Conservation (phyloP, 2,797 vertebrate genomes). For the Petrocephalus schoutedeni region DNA sequence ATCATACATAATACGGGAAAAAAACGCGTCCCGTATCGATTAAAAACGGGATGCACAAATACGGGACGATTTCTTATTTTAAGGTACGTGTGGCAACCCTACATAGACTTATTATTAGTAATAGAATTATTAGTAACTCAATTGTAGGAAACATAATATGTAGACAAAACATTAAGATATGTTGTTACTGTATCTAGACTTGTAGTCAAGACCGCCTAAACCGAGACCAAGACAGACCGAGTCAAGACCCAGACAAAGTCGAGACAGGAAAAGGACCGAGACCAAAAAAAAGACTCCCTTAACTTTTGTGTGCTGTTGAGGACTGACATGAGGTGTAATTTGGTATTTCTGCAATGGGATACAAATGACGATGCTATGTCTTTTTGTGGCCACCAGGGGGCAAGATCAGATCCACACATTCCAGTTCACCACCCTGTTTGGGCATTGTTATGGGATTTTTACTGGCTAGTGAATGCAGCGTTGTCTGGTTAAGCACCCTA, state of each 20-base stretch:
- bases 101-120: background rate
- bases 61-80: no score
- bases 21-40: no score
- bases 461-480: background rate
- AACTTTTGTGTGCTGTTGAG: no score
- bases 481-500: background rate
- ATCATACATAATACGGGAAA: no score
- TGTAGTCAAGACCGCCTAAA: background rate
- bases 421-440: background rate
- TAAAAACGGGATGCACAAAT: no score
- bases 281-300: no score
- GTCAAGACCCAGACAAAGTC: no score
- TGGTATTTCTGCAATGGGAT: background rate
- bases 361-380: background rate
- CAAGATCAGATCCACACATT: no score
- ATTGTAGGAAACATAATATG: background rate
- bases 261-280: no score
- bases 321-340: background rate
- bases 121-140: background rate
- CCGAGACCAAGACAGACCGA: no score
- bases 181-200: background rate
- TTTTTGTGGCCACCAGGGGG: background rate
- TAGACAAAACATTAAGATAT: background rate
- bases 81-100: no score
- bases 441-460: background rate